Evolutionary conservation across 2,888 invertebrate genomes (phyloP).

Genomic region (Omphaloscelis lunosa): DNA sequence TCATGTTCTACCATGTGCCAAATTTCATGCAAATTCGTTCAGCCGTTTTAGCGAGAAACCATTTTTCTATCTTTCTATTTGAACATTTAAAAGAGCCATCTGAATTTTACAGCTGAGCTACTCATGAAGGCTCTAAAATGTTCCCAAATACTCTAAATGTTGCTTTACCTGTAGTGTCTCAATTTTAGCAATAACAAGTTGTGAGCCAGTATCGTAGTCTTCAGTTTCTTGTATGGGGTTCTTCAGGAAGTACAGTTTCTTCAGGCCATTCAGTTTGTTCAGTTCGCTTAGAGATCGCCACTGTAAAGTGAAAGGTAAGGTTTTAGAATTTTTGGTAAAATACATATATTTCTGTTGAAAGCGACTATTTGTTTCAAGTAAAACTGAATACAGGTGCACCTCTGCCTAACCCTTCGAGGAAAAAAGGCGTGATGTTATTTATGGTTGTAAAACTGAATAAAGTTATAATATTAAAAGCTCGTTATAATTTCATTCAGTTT

Average conservation of each 20-base stretch:
- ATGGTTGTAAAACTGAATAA: too few species aligned
- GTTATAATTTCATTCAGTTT: too few species aligned
- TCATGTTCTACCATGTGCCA: too few species aligned
- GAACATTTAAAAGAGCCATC: too few species aligned
- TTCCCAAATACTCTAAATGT: not conserved
- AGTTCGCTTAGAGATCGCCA: constrained; percentile 96
- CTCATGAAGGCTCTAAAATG: not conserved
- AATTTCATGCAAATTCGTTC: too few species aligned
- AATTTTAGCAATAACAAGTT: constrained; percentile 96
- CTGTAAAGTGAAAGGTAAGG: constrained; percentile 88
- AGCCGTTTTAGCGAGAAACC: not conserved
- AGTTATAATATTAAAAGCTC: too few species aligned
- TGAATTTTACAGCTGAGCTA: not conserved
- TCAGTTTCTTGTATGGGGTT: constrained; percentile 93
- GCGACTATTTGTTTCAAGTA: not conserved
- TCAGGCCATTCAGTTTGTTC: constrained; percentile 93
- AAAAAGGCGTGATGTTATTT: too few species aligned
- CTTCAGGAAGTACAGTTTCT: constrained; percentile 92
- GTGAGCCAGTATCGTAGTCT: constrained; percentile 93
- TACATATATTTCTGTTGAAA: not conserved
- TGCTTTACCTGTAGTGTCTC: constrained; percentile 92
- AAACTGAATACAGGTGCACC: too few species aligned
- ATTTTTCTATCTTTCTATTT: not conserved
- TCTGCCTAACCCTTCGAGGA: too few species aligned
- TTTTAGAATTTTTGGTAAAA: not conserved